Evolutionary conservation across 2,888 invertebrate species (phyloP).

Genomic region (Drosophila affinis): DNA sequence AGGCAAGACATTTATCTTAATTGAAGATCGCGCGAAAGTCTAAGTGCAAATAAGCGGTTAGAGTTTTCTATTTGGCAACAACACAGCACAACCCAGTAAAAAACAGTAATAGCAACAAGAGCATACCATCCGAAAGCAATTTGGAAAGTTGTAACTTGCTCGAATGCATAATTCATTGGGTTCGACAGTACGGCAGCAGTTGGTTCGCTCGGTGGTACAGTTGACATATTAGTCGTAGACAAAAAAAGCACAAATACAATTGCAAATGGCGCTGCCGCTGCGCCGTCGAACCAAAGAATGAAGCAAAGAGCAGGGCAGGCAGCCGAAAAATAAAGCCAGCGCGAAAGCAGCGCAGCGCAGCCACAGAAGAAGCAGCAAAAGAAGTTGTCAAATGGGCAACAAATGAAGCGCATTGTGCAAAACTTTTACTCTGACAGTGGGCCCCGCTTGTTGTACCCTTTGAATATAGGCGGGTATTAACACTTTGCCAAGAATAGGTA

Average conservation of each 20-base stretch:
- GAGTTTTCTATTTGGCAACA: constrained; percentile 65
- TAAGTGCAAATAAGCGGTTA: constrained; percentile 54
- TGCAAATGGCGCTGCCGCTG: constrained; percentile 52
- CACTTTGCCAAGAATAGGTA: background rate
- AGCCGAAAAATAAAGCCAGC: constrained; percentile 9
- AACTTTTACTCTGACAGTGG: constrained; percentile 65
- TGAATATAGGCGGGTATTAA: background rate
- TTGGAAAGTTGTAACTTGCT: constrained; percentile 70
- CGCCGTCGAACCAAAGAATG: constrained; percentile 31
- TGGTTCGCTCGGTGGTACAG: constrained; percentile 45
- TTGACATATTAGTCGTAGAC: constrained; percentile 67
- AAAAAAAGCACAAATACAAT: constrained; percentile 44
- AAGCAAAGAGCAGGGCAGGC: constrained; percentile 17
- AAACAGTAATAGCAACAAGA: constrained; percentile 26
- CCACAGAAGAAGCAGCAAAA: constrained; percentile 22
- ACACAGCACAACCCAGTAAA: constrained; percentile 19
- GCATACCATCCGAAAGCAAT: constrained; percentile 55
- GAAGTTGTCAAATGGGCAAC: constrained; percentile 64
- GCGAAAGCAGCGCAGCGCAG: constrained; percentile 7
- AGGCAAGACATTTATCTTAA: constrained; percentile 45
- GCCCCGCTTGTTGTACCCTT: background rate
- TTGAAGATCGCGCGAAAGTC: constrained; percentile 51
- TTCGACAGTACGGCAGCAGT: constrained; percentile 38
- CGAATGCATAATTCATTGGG: constrained; percentile 75
- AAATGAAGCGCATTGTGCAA: constrained; percentile 76